These are phyloP conservation scores for Calosoma granatense DNA, from an alignment of 1,140 invertebrate genomes.

Conservation along the genomic window DNA sequence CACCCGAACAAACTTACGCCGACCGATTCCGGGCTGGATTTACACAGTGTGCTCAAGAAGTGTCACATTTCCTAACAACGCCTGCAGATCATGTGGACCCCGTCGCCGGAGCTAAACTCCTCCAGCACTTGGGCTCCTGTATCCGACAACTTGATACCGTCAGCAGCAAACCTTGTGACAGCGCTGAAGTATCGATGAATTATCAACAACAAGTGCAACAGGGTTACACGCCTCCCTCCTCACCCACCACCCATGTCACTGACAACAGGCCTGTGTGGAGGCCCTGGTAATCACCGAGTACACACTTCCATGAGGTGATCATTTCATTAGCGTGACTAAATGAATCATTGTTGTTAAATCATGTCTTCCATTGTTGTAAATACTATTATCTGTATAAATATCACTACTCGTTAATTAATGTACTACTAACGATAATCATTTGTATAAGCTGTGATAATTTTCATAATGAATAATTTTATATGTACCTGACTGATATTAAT, in stretches of 20 bases:
- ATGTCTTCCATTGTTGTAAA: background rate
- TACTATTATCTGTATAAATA: too few relatives aligned
- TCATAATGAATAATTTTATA: background rate
- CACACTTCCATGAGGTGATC: too few relatives aligned
- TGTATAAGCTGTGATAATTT: background rate
- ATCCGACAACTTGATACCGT: conserved; percentile 32
- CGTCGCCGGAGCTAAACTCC: conserved; percentile 32
- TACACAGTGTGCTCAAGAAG: conserved; percentile 84
- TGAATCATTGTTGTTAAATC: background rate
- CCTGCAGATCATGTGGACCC: conserved; percentile 32
- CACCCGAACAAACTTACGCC: conserved; percentile 55
- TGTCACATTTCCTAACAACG: conserved; percentile 63
- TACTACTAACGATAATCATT: too few relatives aligned
- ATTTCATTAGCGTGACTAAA: too few relatives aligned
- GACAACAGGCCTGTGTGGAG: conserved; percentile 28
- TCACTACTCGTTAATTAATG: too few relatives aligned
- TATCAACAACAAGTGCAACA: conserved; percentile 17
- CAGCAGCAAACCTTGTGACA: too few relatives aligned
- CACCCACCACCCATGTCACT: conserved; percentile 18
- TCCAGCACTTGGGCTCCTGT: conserved; percentile 37
- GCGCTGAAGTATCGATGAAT: conserved; percentile 11
- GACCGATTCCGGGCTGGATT: conserved; percentile 84
- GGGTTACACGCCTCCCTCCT: conserved; percentile 25
- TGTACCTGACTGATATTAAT: too few relatives aligned
- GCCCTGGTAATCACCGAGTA: conserved; percentile 33